Evolutionary conservation across 2,888 invertebrate genomes (phyloP).

Genomic region (Tenthredo notha): DNA sequence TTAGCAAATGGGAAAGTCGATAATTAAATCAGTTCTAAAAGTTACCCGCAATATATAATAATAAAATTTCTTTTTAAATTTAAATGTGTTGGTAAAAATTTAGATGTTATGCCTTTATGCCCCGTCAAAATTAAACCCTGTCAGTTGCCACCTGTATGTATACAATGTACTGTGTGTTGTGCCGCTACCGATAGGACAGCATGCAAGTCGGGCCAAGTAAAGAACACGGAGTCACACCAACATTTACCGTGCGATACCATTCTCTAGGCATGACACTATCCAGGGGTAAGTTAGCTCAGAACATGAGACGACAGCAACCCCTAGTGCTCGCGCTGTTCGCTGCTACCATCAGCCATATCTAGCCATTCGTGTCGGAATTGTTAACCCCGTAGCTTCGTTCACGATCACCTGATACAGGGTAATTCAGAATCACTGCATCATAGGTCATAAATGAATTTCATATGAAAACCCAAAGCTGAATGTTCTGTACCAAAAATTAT

Average conservation of each 20-base stretch:
- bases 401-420: background rate
- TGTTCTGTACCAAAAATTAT: no score
- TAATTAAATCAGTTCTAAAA: background rate
- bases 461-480: no score
- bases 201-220: constrained; percentile 78
- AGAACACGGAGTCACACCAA: constrained; percentile 76
- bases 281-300: constrained; percentile 78
- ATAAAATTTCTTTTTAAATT: background rate
- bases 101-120: constrained; percentile 28
- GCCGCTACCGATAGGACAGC: constrained; percentile 78
- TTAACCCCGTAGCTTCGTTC: constrained; percentile 44
- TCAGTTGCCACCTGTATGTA: constrained; percentile 69
- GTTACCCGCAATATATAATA: constrained; percentile 25
- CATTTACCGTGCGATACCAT: constrained; percentile 77
- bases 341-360: constrained; percentile 48
- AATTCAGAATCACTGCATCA: no score
- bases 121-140: constrained; percentile 53
- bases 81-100: constrained; percentile 21
- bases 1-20: constrained; percentile 14
- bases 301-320: constrained; percentile 75
- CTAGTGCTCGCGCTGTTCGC: constrained; percentile 52
- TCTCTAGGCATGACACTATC: constrained; percentile 77
- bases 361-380: constrained; percentile 24
- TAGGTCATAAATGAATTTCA: no score
- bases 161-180: constrained; percentile 77